These are phyloP conservation scores for Cloeon dipterum DNA, from an alignment of 2,888 invertebrate species.

Conservation along the genomic window DNA sequence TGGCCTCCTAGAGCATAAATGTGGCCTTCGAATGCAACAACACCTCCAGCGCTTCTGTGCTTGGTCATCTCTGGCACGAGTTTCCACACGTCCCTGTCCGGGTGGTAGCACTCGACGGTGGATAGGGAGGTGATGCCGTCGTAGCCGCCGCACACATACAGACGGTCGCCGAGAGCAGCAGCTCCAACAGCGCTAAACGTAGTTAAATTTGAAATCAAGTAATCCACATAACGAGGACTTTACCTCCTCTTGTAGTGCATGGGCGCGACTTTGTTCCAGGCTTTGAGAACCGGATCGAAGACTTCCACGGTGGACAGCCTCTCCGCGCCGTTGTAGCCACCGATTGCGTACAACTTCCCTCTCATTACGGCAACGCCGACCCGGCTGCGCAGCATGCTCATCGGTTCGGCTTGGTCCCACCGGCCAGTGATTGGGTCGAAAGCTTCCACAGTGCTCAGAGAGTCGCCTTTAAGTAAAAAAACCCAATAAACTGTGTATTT, in stretches of 20 bases:
- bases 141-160: constrained; percentile 69
- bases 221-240: too few species aligned
- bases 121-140: constrained; percentile 64
- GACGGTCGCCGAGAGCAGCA: constrained; percentile 49
- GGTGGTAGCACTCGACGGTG: constrained; percentile 61
- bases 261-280: constrained; percentile 53
- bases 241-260: constrained; percentile 64
- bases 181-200: constrained; percentile 52
- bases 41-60: constrained; percentile 46
- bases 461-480: constrained; percentile 30
- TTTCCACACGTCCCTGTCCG: constrained; percentile 45
- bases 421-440: constrained; percentile 44
- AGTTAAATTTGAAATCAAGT: too few species aligned
- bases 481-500: neutral
- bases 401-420: constrained; percentile 58
- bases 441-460: constrained; percentile 62
- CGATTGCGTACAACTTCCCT: constrained; percentile 55
- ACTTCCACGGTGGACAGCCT: constrained; percentile 64
- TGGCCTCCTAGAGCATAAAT: constrained; percentile 71
- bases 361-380: constrained; percentile 67
- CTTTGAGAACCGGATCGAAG: constrained; percentile 44
- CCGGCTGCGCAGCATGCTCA: constrained; percentile 61
- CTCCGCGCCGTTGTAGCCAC: constrained; percentile 67
- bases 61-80: constrained; percentile 48
- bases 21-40: constrained; percentile 41